phyloP scores from a whole-genome alignment of 1,140 invertebrate genomes.

The Drosophila erecta region DNA sequence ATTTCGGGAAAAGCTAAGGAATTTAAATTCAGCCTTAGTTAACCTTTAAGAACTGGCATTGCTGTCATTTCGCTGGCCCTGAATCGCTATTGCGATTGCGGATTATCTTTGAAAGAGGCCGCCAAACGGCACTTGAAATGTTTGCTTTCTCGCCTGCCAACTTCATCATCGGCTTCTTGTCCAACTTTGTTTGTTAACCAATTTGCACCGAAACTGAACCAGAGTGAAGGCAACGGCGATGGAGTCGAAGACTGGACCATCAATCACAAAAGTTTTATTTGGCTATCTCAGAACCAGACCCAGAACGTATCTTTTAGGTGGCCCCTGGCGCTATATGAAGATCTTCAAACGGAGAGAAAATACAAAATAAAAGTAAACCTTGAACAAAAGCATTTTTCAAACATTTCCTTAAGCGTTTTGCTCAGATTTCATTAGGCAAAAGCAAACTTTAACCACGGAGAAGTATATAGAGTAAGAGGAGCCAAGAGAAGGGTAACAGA shows the following conservation, averaged over 20 bases:
- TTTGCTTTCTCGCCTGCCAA: constrained; percentile 36
- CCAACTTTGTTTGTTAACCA: constrained; percentile 32
- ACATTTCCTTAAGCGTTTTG: constrained; percentile 75
- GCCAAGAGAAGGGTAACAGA: constrained; percentile 5
- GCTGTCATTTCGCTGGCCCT: constrained; percentile 21
- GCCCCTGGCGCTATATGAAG: constrained; percentile 25
- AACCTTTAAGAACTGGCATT: constrained; percentile 28
- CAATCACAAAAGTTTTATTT: constrained; percentile 44
- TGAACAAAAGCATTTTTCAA: constrained; percentile 75
- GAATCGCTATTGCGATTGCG: constrained; percentile 22
- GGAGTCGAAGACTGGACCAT: constrained; percentile 13
- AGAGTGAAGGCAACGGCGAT: constrained; percentile 1
- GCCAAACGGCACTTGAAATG: constrained; percentile 41
- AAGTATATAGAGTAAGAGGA: constrained; percentile 9
- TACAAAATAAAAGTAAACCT: constrained; percentile 28
- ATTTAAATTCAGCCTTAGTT: constrained; percentile 11
- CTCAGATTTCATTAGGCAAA: constrained; percentile 74
- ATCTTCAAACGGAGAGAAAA: constrained; percentile 35
- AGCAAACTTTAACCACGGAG: constrained; percentile 61
- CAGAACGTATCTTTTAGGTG: constrained; percentile 22
- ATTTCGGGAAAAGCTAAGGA: constrained; percentile 22
- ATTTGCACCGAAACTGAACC: constrained; percentile 29
- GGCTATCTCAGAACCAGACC: constrained; percentile 2
- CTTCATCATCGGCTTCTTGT: constrained; percentile 42
- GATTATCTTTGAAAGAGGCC: constrained; percentile 37